Percentiles rank a stretch among this genome's conserved stretches.
phyloP scores from a whole-genome alignment of 2,888 invertebrate species.

The Caradrina kadenii region DNA sequence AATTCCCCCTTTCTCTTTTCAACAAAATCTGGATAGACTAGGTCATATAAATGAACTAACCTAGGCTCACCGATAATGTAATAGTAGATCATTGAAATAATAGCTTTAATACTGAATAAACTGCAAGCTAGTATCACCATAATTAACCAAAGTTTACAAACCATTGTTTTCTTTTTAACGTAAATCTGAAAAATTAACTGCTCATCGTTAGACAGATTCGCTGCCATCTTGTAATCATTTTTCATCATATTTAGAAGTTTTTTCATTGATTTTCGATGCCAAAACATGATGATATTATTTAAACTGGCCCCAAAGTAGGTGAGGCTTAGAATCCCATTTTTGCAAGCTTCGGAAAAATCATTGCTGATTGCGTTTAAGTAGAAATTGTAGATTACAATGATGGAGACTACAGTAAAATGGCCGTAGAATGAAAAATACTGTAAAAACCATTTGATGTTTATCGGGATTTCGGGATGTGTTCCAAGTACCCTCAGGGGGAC shows the following conservation, averaged over 20 bases:
- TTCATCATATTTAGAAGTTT: background rate
- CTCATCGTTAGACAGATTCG: background rate
- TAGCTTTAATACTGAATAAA: conserved; percentile 15
- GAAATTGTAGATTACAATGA: conserved; percentile 8
- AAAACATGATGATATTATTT: conserved; percentile 28
- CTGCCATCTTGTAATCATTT: conserved; percentile 23
- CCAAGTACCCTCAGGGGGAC: conserved; percentile 20
- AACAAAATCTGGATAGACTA: conserved; percentile 37
- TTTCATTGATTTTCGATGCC: conserved; percentile 3
- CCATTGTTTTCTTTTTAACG: background rate
- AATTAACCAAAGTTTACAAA: conserved; percentile 7
- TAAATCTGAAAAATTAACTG: conserved; percentile 14
- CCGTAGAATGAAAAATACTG: background rate
- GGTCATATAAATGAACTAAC: conserved; percentile 36
- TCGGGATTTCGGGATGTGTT: conserved; percentile 8
- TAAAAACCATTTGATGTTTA: conserved; percentile 12
- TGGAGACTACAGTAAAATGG: background rate
- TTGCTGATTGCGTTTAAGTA: background rate
- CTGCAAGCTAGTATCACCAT: background rate
- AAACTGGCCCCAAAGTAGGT: conserved; percentile 18
- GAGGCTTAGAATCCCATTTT: conserved; percentile 13
- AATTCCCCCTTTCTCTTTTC: conserved; percentile 41
- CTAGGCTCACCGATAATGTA: conserved; percentile 27
- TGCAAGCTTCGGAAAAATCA: conserved; percentile 11
- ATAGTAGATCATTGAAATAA: conserved; percentile 28